Conservation (phyloP, 2,888 invertebrate genomes). For the Drosophila cognata region DNA sequence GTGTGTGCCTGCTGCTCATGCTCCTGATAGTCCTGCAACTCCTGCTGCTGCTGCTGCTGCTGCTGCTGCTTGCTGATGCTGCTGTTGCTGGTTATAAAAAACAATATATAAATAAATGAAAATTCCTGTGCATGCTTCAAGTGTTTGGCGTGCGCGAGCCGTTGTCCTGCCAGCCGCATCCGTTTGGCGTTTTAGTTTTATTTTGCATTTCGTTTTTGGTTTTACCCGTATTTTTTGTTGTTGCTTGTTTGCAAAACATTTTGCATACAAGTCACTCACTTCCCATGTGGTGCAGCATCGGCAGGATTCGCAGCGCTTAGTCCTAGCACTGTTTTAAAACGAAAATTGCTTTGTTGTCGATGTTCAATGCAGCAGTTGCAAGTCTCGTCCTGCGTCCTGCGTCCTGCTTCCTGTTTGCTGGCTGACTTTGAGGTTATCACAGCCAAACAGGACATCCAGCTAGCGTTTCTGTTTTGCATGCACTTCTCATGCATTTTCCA, state of each 20-base stretch:
- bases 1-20: conserved; percentile 11
- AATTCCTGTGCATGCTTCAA: conserved; percentile 80
- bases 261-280: conserved; percentile 79
- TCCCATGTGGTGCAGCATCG: conserved; percentile 46
- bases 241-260: conserved; percentile 66
- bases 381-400: conserved; percentile 37
- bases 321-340: conserved; percentile 72
- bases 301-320: conserved; percentile 67
- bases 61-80: conserved; percentile 8
- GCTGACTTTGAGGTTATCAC: conserved; percentile 74
- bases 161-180: conserved; percentile 77
- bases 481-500: conserved; percentile 73
- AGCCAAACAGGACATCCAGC: conserved; percentile 29
- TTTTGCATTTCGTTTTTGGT: conserved; percentile 29
- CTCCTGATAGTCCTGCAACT: conserved; percentile 2
- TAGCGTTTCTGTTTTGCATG: conserved; percentile 71
- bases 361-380: conserved; percentile 76
- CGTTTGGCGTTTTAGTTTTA: conserved; percentile 63
- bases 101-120: conserved; percentile 81
- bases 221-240: conserved; percentile 10
- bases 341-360: conserved; percentile 80
- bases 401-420: conserved; percentile 16
- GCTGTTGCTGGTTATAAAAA: conserved; percentile 71
- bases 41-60: conserved; percentile 15
- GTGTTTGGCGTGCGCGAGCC: conserved; percentile 80